A percentile compares a stretch with the other conserved stretches of the same genome.
Conservation (phyloP, 2,888 invertebrate genomes). For the Leptura quadrifasciata region DNA sequence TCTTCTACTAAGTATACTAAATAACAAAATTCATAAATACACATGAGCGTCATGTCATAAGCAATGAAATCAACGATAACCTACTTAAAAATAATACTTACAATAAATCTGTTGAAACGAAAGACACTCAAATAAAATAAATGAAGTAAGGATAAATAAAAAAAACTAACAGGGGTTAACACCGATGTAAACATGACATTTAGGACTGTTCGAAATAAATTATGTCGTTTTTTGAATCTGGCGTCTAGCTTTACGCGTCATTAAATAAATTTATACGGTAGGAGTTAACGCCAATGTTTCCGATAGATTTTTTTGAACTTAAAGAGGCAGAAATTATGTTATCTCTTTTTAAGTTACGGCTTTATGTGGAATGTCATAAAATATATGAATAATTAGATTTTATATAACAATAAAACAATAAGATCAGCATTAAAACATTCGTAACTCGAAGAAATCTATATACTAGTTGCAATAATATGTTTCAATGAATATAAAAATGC, state of each 20-base stretch:
- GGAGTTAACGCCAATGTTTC: neutral
- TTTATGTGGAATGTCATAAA: neutral
- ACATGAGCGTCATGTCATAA: no score
- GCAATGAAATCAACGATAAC: neutral
- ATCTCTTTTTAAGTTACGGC: neutral
- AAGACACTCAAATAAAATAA: neutral
- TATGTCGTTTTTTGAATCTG: constrained; percentile 1
- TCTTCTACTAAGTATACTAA: no score
- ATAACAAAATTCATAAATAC: no score
- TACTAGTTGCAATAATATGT: no score
- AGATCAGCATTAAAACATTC: no score
- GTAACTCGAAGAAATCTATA: no score
- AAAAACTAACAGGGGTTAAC: neutral
- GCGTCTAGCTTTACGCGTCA: neutral
- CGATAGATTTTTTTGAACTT: constrained; percentile 12
- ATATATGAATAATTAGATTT: neutral
- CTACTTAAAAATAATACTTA: neutral
- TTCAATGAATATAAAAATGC: no score
- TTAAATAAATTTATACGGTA: constrained; percentile 14
- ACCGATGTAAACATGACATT: constrained; percentile 19
- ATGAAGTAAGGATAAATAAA: neutral
- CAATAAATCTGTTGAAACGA: neutral
- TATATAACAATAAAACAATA: no score
- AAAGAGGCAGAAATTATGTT: neutral
- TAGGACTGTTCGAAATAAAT: constrained; percentile 11